Base-by-base conservation (phyloP, 1,140 invertebrate species). In the Trissolcus basalis region DNA sequence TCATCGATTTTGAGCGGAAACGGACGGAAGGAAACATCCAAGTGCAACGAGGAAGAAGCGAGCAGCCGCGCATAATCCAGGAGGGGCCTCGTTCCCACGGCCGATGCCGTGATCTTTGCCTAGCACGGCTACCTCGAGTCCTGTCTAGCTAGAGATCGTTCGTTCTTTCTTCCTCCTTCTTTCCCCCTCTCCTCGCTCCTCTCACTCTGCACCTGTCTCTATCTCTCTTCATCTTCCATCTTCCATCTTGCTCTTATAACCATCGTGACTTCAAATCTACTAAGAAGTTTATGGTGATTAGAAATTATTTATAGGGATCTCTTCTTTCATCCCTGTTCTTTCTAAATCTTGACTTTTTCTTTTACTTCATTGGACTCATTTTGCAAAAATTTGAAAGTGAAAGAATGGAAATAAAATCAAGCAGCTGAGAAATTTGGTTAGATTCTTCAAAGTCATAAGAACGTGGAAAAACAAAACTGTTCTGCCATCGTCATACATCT, bases 41-140 rank as follows among this genome's bases (percentile, higher is more conserved):
- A 27, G 32, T 12, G 48, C 50, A 51, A 58, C 47, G 39, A 61
- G 44, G 58, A 63, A 71, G 60, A 54, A 44, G 53, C 33, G 64
- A 59, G 39, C 15, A 64, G 54, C 50, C 56, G 48, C 51, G 50
- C 63, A 69, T 59, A 64, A 76, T 65, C 48, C 73, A 65, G 73
- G 73, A 65, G 73, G 65, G 65, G 60, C 60, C 73, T 60, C 65
- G 73, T 76, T 76, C 73, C 73, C 73, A 76, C 73, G 73, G 54
- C 65, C 65, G 65, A 47, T 51, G 68, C 69, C 69, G 73, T 76
- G 73, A 76, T 76, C 73, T 76, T 76, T 76, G 73, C 65, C 73
- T 76, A 76, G 64, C 64, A 44, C 59, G 15, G 54, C 59, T 64
- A 69, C 72, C 64, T 55, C 59, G 33, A 75, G 58, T 54, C 58